These are phyloP conservation scores for Crotalus helleri DNA, from an alignment of 2,113 vertebrate species.

Conservation along the genomic window DNA sequence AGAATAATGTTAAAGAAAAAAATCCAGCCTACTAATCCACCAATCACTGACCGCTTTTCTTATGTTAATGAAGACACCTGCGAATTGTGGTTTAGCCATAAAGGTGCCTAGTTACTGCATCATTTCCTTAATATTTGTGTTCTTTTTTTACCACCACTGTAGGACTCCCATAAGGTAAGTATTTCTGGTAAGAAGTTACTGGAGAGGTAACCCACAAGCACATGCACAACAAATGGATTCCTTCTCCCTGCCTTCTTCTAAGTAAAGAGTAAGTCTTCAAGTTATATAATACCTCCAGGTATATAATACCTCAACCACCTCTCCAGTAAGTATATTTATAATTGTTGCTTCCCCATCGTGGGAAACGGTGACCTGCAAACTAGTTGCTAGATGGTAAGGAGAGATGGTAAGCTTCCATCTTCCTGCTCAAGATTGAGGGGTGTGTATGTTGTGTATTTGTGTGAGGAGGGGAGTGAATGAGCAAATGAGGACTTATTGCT, in stretches of 20 bases:
- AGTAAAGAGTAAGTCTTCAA: not conserved
- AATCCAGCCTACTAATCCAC: not conserved
- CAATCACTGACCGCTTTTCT: not conserved
- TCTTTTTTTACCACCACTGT: not conserved
- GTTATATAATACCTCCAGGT: not conserved
- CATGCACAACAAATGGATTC: not conserved
- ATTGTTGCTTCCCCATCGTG: not conserved
- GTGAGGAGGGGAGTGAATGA: not conserved
- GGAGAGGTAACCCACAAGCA: not conserved
- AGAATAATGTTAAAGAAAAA: not conserved
- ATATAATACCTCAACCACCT: not conserved
- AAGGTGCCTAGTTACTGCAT: not conserved
- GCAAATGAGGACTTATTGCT: not conserved
- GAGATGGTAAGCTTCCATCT: not conserved
- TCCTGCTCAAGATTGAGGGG: not conserved
- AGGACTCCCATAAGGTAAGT: not conserved
- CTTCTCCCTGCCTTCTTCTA: not conserved
- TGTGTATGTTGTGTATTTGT: not conserved
- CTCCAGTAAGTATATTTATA: not conserved
- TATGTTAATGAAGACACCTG: not conserved
- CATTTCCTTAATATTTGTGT: not conserved
- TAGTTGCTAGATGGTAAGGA: not conserved
- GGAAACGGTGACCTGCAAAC: not conserved
- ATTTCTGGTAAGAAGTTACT: not conserved
- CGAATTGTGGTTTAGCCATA: not conserved